Conservation (phyloP, 1,140 invertebrate genomes). For the Tetranychus cinnabarinus region DNA sequence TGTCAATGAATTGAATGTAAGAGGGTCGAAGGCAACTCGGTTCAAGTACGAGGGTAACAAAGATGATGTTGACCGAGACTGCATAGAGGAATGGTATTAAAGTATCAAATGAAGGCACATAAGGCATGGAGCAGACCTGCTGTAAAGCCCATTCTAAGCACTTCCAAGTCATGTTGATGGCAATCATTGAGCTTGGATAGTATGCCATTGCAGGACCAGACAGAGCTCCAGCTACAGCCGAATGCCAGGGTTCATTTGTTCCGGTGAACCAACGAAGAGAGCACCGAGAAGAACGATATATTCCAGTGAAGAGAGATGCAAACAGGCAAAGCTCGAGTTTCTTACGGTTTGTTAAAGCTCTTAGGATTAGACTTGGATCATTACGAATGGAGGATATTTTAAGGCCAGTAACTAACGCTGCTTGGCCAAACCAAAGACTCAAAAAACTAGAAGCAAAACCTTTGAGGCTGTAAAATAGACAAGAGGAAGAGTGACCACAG, state of each 20-base stretch:
- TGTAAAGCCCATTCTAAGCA: slow-evolving; percentile 6
- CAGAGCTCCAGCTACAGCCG: slow-evolving; percentile 9
- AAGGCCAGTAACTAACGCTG: not conserved
- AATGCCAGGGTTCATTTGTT: slow-evolving; percentile 3
- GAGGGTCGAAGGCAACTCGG: slow-evolving; percentile 47
- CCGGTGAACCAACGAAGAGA: slow-evolving; percentile 5
- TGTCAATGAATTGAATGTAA: slow-evolving; percentile 56
- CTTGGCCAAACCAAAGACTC: not conserved
- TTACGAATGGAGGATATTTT: not conserved
- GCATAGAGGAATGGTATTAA: slow-evolving; percentile 37
- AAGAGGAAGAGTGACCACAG: not conserved
- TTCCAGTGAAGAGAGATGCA: slow-evolving; percentile 1
- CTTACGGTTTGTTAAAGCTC: not conserved
- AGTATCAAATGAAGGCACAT: slow-evolving; percentile 26
- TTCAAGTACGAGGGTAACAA: slow-evolving; percentile 48
- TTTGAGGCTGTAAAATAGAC: not conserved
- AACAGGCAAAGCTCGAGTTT: not conserved
- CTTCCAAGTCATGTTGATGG: slow-evolving; percentile 12
- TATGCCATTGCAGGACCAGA: slow-evolving; percentile 9
- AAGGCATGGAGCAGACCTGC: slow-evolving; percentile 4
- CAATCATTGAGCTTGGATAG: slow-evolving; percentile 9
- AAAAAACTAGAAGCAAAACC: not conserved
- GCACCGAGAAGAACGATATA: slow-evolving; percentile 6
- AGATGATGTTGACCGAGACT: slow-evolving; percentile 47
- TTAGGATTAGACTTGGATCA: not conserved